Evolutionary conservation across 2,888 invertebrate genomes (phyloP), one percentile per base, ranked within the genome.

Genomic region (Sarcophaga rosellei): DNA sequence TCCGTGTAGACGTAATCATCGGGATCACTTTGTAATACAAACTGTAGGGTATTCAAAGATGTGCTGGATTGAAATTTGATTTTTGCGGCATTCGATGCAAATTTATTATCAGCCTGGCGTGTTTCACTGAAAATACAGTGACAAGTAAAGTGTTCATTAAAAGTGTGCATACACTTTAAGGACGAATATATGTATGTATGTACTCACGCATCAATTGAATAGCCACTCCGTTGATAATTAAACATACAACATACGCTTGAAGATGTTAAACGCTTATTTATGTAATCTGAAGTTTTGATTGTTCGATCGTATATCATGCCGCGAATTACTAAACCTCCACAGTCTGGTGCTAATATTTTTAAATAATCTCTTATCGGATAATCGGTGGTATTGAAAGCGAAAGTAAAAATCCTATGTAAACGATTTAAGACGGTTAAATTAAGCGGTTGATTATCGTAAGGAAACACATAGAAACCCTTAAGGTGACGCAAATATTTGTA

Each of bases 241-340:
- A 92, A 92, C 82, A 92, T 89, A 88, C 93, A 93, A 75, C 93
- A 93, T 17, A 90, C 89, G 81, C 93, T 90, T 4, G 91, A 86
- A 6, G 91, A 90, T 21, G 92, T 92, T 47, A 90, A 72, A 12
- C 91, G 89, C 65, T 90, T 89, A 6, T 88, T 44, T 77, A 93
- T 91, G 59, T 91, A 81, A 53, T 90, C 85, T 6, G 78, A 88
- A 57, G 91, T 90, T 82, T 92, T 90, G 0, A 91, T 87, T 0
- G 83, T 78, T 45, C 70, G 66, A 3, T 90, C 90, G 23, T 88
- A 90, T 63, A 93, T 84, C n/a, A 89, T 87, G 17, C 92, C 92
- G 11, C 91, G 89, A 53, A 90, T 57, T 10, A 93, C 77, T 10
- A 92, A 53, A 21, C 91, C 89, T 3, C 89, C 86, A 73, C 93